Percentiles rank a stretch among this genome's conserved stretches.
Conservation (phyloP, 2,797 vertebrate species). For the Oryzias dopingdopingensis region DNA sequence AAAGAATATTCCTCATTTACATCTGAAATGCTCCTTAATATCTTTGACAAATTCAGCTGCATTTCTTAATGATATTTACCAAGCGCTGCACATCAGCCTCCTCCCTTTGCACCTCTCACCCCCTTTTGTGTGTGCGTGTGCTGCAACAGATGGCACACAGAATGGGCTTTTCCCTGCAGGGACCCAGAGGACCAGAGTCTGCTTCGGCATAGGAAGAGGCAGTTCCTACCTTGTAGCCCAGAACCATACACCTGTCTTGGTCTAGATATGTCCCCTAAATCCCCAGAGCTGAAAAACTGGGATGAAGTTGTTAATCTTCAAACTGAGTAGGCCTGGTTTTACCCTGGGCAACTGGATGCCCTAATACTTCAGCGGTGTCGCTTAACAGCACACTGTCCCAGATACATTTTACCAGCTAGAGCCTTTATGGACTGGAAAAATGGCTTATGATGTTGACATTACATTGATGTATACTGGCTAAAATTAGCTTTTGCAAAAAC, state of each 20-base stretch:
- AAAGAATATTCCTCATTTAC: slow-evolving; percentile 53
- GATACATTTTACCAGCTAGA: slow-evolving; percentile 50
- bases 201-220: slow-evolving; percentile 34
- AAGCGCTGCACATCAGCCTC: slow-evolving; percentile 49
- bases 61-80: slow-evolving; percentile 67
- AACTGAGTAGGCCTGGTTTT: slow-evolving; percentile 54
- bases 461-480: no score
- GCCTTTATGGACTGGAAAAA: slow-evolving; percentile 8
- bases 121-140: slow-evolving; percentile 49
- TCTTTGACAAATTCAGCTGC: slow-evolving; percentile 62
- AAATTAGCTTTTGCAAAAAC: no score
- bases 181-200: slow-evolving; percentile 37
- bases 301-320: slow-evolving; percentile 62
- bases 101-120: slow-evolving; percentile 23
- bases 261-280: slow-evolving; percentile 41
- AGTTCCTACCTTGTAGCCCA: slow-evolving; percentile 47
- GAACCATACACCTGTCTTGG: slow-evolving; percentile 59
- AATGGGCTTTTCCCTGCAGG: slow-evolving; percentile 55
- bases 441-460: slow-evolving; percentile 1
- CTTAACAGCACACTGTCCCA: slow-evolving; percentile 59
- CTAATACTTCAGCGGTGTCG: slow-evolving; percentile 52
- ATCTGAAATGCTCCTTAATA: slow-evolving; percentile 61
- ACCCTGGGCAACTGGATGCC: slow-evolving; percentile 60
- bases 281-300: slow-evolving; percentile 47
- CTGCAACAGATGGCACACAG: slow-evolving; percentile 72